These are phyloP conservation scores for Apodemus agrarius DNA, from an alignment of 2,797 vertebrate species.

Conservation along the genomic window DNA sequence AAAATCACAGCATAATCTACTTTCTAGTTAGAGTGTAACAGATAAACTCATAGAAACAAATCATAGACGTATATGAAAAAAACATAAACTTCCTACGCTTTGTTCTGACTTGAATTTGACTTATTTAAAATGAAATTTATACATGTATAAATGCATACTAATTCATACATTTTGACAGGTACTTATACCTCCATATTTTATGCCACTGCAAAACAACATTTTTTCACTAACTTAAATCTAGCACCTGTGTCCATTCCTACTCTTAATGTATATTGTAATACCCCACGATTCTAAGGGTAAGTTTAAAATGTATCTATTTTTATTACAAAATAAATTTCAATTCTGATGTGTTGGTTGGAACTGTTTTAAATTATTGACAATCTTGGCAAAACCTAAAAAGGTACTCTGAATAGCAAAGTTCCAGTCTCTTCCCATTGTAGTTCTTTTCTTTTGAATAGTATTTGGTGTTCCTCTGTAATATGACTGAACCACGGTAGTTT, in stretches of 20 bases:
- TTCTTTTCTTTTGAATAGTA: neutral
- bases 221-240: neutral
- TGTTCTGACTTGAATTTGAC: neutral
- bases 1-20: neutral
- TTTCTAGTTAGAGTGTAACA: neutral
- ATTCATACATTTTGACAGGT: neutral
- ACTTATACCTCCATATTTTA: neutral
- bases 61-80: neutral
- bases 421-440: neutral
- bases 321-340: neutral
- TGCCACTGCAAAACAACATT: neutral
- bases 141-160: neutral
- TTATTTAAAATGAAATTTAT: neutral
- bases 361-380: neutral
- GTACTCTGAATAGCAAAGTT: neutral
- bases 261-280: neutral
- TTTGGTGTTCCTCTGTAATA: neutral
- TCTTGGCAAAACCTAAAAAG: neutral
- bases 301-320: neutral
- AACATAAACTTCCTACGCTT: neutral
- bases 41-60: neutral
- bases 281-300: neutral
- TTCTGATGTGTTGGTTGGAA: neutral
- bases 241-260: neutral
- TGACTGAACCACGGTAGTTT: neutral